Evolutionary conservation across 2,888 invertebrate genomes (phyloP).

Genomic region (Dyspetes luteomarginatus): DNA sequence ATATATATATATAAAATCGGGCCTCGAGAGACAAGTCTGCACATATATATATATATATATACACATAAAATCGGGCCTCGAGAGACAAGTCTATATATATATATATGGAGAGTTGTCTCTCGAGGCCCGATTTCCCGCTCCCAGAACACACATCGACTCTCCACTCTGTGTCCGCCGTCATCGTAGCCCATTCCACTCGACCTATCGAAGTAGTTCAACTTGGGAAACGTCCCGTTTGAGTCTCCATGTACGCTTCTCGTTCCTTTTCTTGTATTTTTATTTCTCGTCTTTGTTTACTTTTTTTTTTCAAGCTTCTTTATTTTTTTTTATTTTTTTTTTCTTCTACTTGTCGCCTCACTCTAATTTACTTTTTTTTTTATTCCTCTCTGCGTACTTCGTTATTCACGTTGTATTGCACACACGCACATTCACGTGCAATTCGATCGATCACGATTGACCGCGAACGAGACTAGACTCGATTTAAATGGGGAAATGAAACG

Average conservation of each 20-base stretch:
- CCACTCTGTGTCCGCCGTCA: neutral
- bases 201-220: neutral
- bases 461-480: neutral
- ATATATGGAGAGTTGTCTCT: neutral
- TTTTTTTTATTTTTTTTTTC: neutral
- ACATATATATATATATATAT: slow-evolving; percentile 5
- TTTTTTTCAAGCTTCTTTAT: neutral
- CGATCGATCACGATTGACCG: neutral
- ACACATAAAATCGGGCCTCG: slow-evolving; percentile 16
- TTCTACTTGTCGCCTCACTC: neutral
- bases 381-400: neutral
- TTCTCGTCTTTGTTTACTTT: neutral
- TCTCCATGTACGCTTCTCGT: neutral
- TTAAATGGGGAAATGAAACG: no score
- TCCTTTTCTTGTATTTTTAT: no score
- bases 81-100: neutral
- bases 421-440: neutral
- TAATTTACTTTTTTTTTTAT: neutral
- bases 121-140: neutral
- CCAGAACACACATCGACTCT: neutral
- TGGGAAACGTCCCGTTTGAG: neutral
- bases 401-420: neutral
- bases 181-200: neutral
- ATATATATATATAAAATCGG: slow-evolving; percentile 19
- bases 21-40: neutral